These are phyloP conservation scores for Megathymus violae DNA, from an alignment of 1,140 invertebrate genomes.

Conservation along the genomic window DNA sequence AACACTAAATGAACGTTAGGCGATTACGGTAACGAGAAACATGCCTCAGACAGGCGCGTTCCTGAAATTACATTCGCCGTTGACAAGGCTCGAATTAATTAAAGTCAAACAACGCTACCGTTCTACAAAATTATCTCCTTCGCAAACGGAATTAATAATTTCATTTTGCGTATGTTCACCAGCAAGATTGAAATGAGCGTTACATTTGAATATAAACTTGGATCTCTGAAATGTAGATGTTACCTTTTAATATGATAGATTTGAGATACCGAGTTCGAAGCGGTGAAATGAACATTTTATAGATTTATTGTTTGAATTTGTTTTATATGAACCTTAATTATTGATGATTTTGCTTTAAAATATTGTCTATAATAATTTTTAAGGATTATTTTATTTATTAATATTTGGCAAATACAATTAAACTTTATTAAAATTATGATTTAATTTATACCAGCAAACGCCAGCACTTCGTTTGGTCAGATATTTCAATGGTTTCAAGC, in stretches of 20 bases:
- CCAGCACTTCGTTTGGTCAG: no score
- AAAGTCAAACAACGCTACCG: constrained; percentile 80
- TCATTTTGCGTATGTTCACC: constrained; percentile 60
- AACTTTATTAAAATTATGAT: no score
- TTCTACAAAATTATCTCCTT: constrained; percentile 79
- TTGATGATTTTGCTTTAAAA: no score
- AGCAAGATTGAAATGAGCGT: constrained; percentile 51
- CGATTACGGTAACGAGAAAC: constrained; percentile 75
- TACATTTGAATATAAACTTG: constrained; percentile 37
- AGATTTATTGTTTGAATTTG: no score
- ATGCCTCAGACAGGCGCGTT: constrained; percentile 68
- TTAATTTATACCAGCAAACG: no score
- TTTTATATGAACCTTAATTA: no score
- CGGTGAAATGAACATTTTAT: no score
- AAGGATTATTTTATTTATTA: no score
- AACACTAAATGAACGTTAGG: constrained; percentile 64
- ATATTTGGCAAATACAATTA: no score
- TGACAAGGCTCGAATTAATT: constrained; percentile 82
- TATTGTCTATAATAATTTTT: no score
- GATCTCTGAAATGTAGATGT: constrained; percentile 31
- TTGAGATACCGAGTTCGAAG: neutral
- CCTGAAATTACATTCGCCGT: constrained; percentile 74
- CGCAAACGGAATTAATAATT: constrained; percentile 79
- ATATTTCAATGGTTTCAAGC: no score
- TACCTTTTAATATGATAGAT: constrained; percentile 11